A percentile compares a stretch with the other conserved stretches of the same genome.
phyloP scores from a whole-genome alignment of 1,140 invertebrate genomes.

The Scaptomyza montana region DNA sequence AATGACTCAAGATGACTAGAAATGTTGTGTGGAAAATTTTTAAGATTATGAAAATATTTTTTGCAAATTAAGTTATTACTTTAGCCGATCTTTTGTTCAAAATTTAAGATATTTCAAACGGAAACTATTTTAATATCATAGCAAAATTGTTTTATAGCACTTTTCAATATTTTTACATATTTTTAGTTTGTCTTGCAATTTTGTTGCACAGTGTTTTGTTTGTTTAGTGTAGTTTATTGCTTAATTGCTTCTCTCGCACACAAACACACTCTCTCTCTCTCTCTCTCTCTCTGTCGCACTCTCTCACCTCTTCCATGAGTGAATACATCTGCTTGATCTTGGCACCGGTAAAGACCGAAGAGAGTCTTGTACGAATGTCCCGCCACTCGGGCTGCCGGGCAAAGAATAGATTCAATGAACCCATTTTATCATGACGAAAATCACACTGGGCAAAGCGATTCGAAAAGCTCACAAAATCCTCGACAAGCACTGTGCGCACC shows the following conservation, averaged over 20 bases:
- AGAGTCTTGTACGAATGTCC: constrained; percentile 84
- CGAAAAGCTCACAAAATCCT: constrained; percentile 84
- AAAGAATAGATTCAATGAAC: constrained; percentile 77
- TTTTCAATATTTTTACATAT: neutral
- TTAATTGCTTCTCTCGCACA: too few relatives aligned
- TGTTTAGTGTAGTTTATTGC: neutral
- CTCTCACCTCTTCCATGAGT: constrained; percentile 83
- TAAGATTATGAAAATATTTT: too few relatives aligned
- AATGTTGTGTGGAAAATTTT: too few relatives aligned
- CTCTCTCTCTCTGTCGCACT: neutral
- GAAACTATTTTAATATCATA: too few relatives aligned
- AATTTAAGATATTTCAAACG: too few relatives aligned
- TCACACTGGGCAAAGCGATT: constrained; percentile 77
- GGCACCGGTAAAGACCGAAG: constrained; percentile 85
- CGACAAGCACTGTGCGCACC: constrained; percentile 84
- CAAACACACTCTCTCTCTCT: neutral
- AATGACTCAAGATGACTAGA: too few relatives aligned
- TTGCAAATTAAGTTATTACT: too few relatives aligned
- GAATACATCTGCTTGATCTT: constrained; percentile 86
- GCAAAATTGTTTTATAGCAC: too few relatives aligned
- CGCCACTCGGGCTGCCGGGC: constrained; percentile 84
- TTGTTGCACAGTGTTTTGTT: constrained; percentile 25
- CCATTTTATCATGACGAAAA: constrained; percentile 67
- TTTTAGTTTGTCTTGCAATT: neutral
- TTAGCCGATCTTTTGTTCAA: too few relatives aligned